Conservation (phyloP, 2,888 invertebrate genomes). For the Kryphioiulus occultus region DNA sequence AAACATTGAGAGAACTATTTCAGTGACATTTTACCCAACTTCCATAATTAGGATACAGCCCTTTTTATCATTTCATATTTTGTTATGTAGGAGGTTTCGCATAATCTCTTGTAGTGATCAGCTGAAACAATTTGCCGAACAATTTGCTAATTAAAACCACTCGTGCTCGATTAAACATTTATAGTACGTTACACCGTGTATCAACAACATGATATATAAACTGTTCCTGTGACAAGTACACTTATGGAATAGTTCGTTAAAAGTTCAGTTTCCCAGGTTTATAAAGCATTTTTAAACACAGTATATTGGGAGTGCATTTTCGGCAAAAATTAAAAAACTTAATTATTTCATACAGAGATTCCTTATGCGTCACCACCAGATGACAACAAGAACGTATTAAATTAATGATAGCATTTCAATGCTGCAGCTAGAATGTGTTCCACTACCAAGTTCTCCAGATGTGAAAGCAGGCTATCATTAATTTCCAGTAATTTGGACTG, state of each 20-base stretch:
- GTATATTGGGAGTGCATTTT: too few species aligned
- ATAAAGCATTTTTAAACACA: too few species aligned
- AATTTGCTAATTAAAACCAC: not conserved
- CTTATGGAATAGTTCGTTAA: too few species aligned
- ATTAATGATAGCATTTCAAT: not conserved
- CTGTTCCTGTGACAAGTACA: too few species aligned
- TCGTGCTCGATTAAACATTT: too few species aligned
- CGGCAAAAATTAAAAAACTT: not conserved
- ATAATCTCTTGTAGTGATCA: not conserved
- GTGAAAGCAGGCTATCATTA: not conserved
- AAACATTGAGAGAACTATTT: too few species aligned
- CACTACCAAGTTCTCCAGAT: not conserved
- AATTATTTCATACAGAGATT: not conserved
- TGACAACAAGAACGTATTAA: not conserved
- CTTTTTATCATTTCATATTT: not conserved
- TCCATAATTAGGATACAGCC: not conserved
- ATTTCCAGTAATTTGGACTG: not conserved
- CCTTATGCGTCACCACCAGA: not conserved
- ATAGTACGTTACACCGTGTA: too few species aligned
- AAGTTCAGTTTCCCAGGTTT: too few species aligned
- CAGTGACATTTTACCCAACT: not conserved
- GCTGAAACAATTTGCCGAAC: not conserved
- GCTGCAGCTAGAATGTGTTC: not conserved
- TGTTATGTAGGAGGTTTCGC: not conserved
- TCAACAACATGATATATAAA: too few species aligned